These are phyloP conservation scores for Thelaira solivaga DNA, from an alignment of 2,888 invertebrate species.

Conservation along the genomic window DNA sequence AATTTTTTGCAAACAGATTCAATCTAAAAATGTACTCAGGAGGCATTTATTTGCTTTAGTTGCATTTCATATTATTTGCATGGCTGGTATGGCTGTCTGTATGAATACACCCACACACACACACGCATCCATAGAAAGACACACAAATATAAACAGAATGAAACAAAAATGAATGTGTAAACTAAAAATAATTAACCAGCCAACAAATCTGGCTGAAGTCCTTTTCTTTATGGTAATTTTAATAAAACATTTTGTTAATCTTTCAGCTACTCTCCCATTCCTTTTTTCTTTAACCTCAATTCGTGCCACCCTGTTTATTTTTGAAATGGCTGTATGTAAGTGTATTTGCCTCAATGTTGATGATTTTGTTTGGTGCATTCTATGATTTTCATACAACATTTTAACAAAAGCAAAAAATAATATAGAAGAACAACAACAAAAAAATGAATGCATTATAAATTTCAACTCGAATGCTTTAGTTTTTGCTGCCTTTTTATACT, in stretches of 20 bases:
- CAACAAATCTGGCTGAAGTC: too few species aligned
- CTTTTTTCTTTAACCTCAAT: neutral
- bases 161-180: neutral
- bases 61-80: constrained; percentile 38
- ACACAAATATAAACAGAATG: neutral
- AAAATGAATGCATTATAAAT: constrained; percentile 57
- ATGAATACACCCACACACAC: neutral
- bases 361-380: constrained; percentile 37
- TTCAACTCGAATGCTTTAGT: constrained; percentile 59
- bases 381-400: constrained; percentile 46
- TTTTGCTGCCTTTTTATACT: constrained; percentile 28
- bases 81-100: constrained; percentile 3
- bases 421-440: too few species aligned
- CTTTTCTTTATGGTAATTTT: neutral
- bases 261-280: neutral
- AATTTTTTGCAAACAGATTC: constrained; percentile 49
- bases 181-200: too few species aligned
- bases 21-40: constrained; percentile 57
- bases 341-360: constrained; percentile 25
- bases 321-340: neutral
- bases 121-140: neutral
- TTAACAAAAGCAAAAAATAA: neutral
- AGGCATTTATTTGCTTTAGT: constrained; percentile 34
- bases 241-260: neutral
- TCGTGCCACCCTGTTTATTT: neutral